Evolutionary conservation across 1,140 invertebrate genomes (phyloP), one percentile per base, ranked within the genome.

Genomic region (Diprion similis): DNA sequence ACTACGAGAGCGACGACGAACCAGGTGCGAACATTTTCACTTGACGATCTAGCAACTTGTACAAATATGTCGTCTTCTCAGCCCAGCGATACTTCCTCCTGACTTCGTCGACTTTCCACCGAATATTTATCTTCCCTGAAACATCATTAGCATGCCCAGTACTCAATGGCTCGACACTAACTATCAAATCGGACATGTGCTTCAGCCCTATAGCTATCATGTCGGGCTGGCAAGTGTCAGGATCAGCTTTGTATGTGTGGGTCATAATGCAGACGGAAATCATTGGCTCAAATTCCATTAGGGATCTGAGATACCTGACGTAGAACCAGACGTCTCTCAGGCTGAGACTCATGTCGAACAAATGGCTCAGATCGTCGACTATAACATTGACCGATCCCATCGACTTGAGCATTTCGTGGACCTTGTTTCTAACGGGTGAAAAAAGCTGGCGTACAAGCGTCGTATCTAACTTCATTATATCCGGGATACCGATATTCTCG

Each of bases 11-110:
- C n/a, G 51, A 59, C 51, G 51, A 59, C n/a, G 51, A 59, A 15
- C 93, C 93, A 45, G 92, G 92, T 71, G 90, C 89, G 82, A 92
- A 92, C 66, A 94, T 88, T 81, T 92, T 92, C 10, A 95, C 89
- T 80, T 93, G 92, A 81, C 91, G 90, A 85, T 94, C 93, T 79
- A 90, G 91, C 71, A 94, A 87, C 86, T 93, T 94, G 77, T 91
- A 95, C 18, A 94, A 87, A 81, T 92, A 91, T 67, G 76, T 80
- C 72, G 75, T 85, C 79, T 85, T 85, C 81, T 81, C 88, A 67
- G 78, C 86, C 82, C 79, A 89, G 73, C 84, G 87, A 83, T 84
- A 89, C 77, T 87, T 82, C 79, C 68, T 86, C 87, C 82, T 84
- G 46, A 82, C 85, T 70, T 76, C 77, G 81, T 84, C 89, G 82